Base-by-base conservation (phyloP, 2,888 invertebrate genomes). In the Eupithecia abbreviata region DNA sequence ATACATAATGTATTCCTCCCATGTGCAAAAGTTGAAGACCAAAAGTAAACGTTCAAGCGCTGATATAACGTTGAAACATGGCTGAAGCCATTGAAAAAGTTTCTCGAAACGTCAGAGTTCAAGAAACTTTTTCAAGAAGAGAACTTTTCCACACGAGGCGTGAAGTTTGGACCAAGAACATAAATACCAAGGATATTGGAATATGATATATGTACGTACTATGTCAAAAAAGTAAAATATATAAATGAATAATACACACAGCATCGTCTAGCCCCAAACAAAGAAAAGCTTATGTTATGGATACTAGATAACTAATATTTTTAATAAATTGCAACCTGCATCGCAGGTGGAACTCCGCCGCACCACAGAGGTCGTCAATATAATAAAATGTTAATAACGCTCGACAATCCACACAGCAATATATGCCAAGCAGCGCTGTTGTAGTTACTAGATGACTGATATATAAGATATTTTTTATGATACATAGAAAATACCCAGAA, bases 41-140 rank as follows among this genome's bases (percentile, higher is more conserved):
- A 58, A 55, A 71, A 15, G n/a, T 18, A 45, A 58, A 43, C 45
- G 67, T 68, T n/a, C n/a, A 45, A 68, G n/a, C n/a, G n/a, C 43
- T n/a, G 15, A n/a, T 43, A n/a, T 43, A 68, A 41, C 5, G 4
- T 12, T 18, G 43, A n/a, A 30, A 65, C 7, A 62, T 47, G 15
- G 65, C 43, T 43, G 45, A 72, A 72, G 41, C 65, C 41, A 49
- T 72, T 72, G 49, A 70, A 42, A 55, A 75, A 71, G 55, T 71
- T 75, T 55, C 51, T 9, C 51, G 47, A 62, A 47, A 69, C 49
- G n/a, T n/a, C n/a, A n/a, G n/a, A n/a, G n/a, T n/a, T n/a, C n/a
- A n/a, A n/a, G n/a, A n/a, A n/a, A n/a, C n/a, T n/a, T 30, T 30
- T 30, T 30, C 30, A 30, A 30, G 71, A 43, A 30, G 42, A 67